Conservation (phyloP, 92 coral and sea anemone genomes). For the Palythoa heliodiscus region DNA sequence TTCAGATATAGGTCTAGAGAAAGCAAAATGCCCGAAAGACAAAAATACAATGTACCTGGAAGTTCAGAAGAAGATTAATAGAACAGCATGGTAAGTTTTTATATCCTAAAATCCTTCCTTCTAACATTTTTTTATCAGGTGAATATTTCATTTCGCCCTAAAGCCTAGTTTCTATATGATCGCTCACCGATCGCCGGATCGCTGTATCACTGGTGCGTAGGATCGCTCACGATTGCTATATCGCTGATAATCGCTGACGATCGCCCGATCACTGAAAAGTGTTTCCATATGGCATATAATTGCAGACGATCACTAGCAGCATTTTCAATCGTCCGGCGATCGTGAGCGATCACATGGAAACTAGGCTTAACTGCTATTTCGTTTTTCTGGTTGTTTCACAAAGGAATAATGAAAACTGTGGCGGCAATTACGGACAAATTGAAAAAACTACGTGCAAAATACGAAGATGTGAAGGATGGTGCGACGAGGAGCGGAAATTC, state of each 20-base stretch:
- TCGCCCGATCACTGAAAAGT: too few species aligned
- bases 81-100: constrained; percentile 38
- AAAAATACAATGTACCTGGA: neutral
- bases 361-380: constrained; percentile 23
- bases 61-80: constrained; percentile 34
- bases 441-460: constrained; percentile 45
- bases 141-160: constrained; percentile 36
- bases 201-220: constrained; percentile 27
- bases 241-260: too few species aligned
- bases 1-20: constrained; percentile 37
- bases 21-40: constrained; percentile 47
- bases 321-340: too few species aligned
- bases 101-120: constrained; percentile 24
- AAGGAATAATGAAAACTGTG: constrained; percentile 40
- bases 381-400: constrained; percentile 36
- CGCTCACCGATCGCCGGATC: too few species aligned
- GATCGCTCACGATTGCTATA: neutral
- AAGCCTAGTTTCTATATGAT: neutral
- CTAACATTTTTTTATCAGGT: constrained; percentile 35
- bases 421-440: constrained; percentile 41
- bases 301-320: too few species aligned
- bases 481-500: constrained; percentile 44
- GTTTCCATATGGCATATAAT: too few species aligned
- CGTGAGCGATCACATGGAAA: too few species aligned
- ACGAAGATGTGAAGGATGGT: constrained; percentile 49